A percentile compares a stretch with the other conserved stretches of the same genome.
Conservation (phyloP, 2,888 invertebrate genomes). For the Linnaemya vulpina region DNA sequence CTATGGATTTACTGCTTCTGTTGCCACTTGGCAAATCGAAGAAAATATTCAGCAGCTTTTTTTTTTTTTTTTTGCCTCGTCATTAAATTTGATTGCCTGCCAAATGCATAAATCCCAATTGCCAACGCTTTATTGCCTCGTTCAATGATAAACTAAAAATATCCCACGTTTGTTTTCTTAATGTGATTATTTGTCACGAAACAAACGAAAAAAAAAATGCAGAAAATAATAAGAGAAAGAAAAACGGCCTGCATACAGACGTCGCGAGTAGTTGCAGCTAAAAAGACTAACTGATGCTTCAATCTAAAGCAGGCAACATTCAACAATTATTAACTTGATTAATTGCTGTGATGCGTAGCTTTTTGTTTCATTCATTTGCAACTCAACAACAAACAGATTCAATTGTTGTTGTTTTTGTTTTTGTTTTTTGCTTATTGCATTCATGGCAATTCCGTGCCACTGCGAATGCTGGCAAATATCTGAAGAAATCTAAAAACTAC, state of each 20-base stretch:
- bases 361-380: constrained; percentile 8
- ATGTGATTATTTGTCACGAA: constrained; percentile 34
- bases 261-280: constrained; percentile 1
- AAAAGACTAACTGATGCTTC: constrained; percentile 2
- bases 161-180: constrained; percentile 11
- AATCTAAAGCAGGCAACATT: constrained; percentile 43
- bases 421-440: constrained; percentile 16
- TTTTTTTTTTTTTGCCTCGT: constrained; percentile 6
- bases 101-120: constrained; percentile 20
- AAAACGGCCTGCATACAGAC: background rate
- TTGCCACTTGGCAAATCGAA: background rate
- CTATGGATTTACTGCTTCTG: constrained; percentile 2
- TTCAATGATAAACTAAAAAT: constrained; percentile 55
- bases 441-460: constrained; percentile 11
- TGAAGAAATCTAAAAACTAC: constrained; percentile 27
- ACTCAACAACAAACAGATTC: constrained; percentile 46
- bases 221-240: no score
- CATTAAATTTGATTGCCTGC: constrained; percentile 37
- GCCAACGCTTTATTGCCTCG: constrained; percentile 51
- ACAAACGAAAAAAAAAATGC: background rate
- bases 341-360: constrained; percentile 66
- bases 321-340: constrained; percentile 66
- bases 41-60: constrained; percentile 34
- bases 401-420: constrained; percentile 27
- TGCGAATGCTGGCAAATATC: constrained; percentile 12